Evolutionary conservation across 2,888 invertebrate species (phyloP).

Genomic region (Synergus itoensis): DNA sequence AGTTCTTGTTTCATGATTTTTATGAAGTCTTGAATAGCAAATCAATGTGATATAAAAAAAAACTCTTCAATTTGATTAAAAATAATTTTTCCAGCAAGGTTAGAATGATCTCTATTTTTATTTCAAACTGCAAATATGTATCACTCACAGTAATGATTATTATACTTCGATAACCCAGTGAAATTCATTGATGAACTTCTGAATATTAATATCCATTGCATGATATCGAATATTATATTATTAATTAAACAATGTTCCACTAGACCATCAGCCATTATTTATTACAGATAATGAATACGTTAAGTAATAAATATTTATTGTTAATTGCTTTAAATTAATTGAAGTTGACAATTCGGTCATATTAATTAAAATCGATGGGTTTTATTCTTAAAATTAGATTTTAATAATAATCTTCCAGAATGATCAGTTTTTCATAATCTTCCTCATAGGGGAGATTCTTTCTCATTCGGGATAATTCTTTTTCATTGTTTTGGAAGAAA

Average conservation of each 20-base stretch:
- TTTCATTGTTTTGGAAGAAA: background rate
- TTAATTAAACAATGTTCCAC: conserved; percentile 18
- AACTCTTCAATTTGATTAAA: background rate
- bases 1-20: background rate
- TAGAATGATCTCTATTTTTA: background rate
- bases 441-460: background rate
- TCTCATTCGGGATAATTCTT: background rate
- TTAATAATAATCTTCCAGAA: background rate
- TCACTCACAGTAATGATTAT: background rate
- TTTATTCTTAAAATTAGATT: background rate
- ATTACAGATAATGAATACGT: background rate
- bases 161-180: background rate
- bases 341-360: background rate
- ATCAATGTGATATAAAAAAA: background rate
- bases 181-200: background rate
- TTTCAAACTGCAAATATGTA: background rate
- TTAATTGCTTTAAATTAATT: background rate
- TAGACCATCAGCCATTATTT: conserved; percentile 7
- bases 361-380: background rate
- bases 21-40: background rate
- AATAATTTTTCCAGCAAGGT: background rate
- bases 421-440: background rate
- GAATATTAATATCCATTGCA: conserved; percentile 10
- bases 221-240: conserved; percentile 9
- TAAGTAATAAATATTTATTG: background rate